Evolutionary conservation across 2,888 invertebrate genomes (phyloP).

Genomic region (Nemapogon koenigi): DNA sequence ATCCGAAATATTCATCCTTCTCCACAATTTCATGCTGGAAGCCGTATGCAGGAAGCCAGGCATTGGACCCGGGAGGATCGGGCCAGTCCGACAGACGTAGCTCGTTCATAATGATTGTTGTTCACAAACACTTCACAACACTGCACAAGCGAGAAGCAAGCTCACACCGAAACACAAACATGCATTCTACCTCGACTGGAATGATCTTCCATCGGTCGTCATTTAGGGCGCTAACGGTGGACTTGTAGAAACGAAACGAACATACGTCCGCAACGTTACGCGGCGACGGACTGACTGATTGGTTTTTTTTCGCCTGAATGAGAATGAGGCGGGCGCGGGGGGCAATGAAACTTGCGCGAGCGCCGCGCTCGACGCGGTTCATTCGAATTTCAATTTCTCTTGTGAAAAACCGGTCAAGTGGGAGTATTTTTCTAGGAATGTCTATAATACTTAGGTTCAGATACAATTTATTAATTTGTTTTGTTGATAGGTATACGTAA

Average conservation of each 20-base stretch:
- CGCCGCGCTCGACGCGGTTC: constrained; percentile 43
- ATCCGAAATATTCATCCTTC: constrained; percentile 70
- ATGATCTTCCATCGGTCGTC: constrained; percentile 56
- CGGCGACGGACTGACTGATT: constrained; percentile 36
- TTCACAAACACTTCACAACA: constrained; percentile 51
- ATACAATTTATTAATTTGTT: too few species aligned
- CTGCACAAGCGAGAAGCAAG: constrained; percentile 34
- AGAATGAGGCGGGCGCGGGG: constrained; percentile 16
- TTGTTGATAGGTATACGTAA: too few species aligned
- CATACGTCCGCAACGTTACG: constrained; percentile 45
- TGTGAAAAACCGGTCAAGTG: too few species aligned
- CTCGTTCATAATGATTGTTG: too few species aligned
- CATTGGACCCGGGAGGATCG: constrained; percentile 72
- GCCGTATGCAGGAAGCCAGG: constrained; percentile 82
- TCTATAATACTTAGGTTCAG: too few species aligned
- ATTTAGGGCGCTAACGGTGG: constrained; percentile 59
- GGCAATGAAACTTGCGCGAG: not conserved
- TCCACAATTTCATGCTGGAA: constrained; percentile 72
- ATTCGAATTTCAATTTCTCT: too few species aligned
- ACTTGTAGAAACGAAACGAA: constrained; percentile 17
- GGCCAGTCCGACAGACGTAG: constrained; percentile 73
- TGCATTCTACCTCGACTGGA: constrained; percentile 49
- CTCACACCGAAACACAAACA: constrained; percentile 50
- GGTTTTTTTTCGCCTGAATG: constrained; percentile 3
- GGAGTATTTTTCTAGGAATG: too few species aligned